These are phyloP conservation scores for Lepisosteus oculatus DNA, from an alignment of 2,113 vertebrate genomes.

Conservation along the genomic window DNA sequence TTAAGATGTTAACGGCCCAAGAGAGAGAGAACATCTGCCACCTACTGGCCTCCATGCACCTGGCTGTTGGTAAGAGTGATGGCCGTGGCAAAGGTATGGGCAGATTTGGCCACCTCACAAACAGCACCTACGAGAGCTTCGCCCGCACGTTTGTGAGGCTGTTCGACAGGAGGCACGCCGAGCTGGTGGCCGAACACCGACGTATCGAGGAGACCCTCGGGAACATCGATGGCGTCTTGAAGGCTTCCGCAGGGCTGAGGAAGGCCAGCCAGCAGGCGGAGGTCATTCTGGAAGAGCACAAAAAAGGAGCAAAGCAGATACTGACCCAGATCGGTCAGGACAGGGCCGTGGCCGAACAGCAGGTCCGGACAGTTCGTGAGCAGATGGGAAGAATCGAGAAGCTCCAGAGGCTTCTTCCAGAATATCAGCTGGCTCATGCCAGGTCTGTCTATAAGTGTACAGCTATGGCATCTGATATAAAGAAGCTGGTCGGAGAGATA, in stretches of 20 bases:
- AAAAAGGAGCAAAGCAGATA: constrained; percentile 22
- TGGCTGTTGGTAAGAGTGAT: constrained; percentile 19
- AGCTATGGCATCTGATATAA: constrained; percentile 20
- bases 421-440: constrained; percentile 27
- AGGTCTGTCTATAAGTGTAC: constrained; percentile 26
- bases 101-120: constrained; percentile 23
- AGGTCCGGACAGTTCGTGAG: constrained; percentile 18
- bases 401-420: constrained; percentile 14
- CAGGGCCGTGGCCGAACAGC: constrained; percentile 28
- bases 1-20: constrained; percentile 13
- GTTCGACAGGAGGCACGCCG: background rate
- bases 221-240: constrained; percentile 13
- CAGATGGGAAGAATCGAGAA: constrained; percentile 25
- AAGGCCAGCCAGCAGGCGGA: constrained; percentile 18
- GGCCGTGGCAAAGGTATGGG: background rate
- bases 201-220: constrained; percentile 7
- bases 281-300: constrained; percentile 24
- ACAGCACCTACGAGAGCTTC: constrained; percentile 26
- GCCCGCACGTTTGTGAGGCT: constrained; percentile 16
- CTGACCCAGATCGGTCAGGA: constrained; percentile 28
- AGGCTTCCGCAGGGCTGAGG: constrained; percentile 19
- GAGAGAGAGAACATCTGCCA: constrained; percentile 30
- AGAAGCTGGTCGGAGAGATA: constrained; percentile 22
- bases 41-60: constrained; percentile 31
- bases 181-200: constrained; percentile 10